Evolutionary conservation across 37 sponge, comb jelly and placozoan genomes (phyloP).

Genomic region (Halisarca cf. caerulea): DNA sequence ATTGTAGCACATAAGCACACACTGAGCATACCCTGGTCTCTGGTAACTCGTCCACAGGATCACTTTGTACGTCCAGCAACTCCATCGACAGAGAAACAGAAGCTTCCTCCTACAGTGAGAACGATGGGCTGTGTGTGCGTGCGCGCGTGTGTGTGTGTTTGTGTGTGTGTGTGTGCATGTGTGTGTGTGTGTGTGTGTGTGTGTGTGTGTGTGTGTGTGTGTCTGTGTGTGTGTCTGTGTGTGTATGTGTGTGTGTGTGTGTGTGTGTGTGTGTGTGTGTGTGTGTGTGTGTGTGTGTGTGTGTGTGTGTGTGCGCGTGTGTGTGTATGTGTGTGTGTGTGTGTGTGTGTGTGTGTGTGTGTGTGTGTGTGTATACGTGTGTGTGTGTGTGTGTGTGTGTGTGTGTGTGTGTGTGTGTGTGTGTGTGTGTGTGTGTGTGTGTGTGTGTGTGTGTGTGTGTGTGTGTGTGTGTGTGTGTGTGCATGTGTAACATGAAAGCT

Average conservation of each 20-base stretch:
- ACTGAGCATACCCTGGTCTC: conserved; percentile 53
- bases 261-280: neutral
- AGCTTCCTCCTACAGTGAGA: neutral
- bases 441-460: conserved; percentile 17
- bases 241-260: conserved; percentile 33
- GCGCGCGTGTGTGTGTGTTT: neutral
- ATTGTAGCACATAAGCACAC: too few relatives aligned
- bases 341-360: conserved; percentile 21
- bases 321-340: conserved; percentile 47
- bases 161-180: neutral
- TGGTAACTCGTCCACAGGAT: conserved; percentile 30
- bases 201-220: conserved; percentile 15
- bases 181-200: conserved; percentile 12
- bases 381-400: neutral
- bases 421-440: conserved; percentile 10
- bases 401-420: conserved; percentile 1
- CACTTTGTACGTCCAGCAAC: conserved; percentile 75
- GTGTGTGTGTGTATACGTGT: neutral
- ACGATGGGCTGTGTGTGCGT: too few relatives aligned
- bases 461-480: conserved; percentile 44
- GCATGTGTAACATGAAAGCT: conserved; percentile 15
- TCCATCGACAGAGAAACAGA: conserved; percentile 50
- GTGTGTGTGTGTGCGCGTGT: conserved; percentile 24
- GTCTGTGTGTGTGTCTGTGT: conserved; percentile 40
- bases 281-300: conserved; percentile 1